Evolutionary conservation across 2,888 invertebrate species (phyloP).

Genomic region (Ernsta delagoae): DNA sequence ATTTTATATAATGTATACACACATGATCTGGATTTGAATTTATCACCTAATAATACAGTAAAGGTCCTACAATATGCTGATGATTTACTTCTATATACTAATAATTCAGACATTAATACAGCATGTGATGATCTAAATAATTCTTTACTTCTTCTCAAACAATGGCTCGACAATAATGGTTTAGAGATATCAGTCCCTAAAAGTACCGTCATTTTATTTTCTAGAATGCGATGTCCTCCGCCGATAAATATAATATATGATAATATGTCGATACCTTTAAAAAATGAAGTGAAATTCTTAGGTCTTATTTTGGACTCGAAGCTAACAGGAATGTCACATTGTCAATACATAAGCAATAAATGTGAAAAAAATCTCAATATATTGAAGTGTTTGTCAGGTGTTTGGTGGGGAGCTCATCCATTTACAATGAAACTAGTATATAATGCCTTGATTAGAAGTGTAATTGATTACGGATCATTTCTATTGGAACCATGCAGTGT

Average conservation of each 20-base stretch:
- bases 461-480: conserved; percentile 9
- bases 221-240: conserved; percentile 3
- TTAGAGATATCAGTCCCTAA: not conserved
- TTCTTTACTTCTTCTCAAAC: not conserved
- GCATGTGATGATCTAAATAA: not conserved
- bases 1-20: not conserved
- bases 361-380: conserved; percentile 6
- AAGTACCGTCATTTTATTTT: not conserved
- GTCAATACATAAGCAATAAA: conserved; percentile 3
- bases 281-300: conserved; percentile 11
- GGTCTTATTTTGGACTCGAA: conserved; percentile 4
- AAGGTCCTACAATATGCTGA: conserved; percentile 1
- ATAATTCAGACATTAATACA: not conserved
- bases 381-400: conserved; percentile 7
- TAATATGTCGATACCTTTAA: not conserved
- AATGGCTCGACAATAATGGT: not conserved
- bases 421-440: conserved; percentile 41
- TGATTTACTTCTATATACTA: not conserved
- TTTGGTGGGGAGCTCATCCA: conserved; percentile 42
- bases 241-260: not conserved
- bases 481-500: conserved; percentile 1
- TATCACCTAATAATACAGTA: not conserved
- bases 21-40: not conserved
- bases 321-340: conserved; percentile 2
- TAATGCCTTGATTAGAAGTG: conserved; percentile 42